Evolutionary conservation across 2,797 vertebrate species (phyloP).

Genomic region (Rhodeus uyekii): DNA sequence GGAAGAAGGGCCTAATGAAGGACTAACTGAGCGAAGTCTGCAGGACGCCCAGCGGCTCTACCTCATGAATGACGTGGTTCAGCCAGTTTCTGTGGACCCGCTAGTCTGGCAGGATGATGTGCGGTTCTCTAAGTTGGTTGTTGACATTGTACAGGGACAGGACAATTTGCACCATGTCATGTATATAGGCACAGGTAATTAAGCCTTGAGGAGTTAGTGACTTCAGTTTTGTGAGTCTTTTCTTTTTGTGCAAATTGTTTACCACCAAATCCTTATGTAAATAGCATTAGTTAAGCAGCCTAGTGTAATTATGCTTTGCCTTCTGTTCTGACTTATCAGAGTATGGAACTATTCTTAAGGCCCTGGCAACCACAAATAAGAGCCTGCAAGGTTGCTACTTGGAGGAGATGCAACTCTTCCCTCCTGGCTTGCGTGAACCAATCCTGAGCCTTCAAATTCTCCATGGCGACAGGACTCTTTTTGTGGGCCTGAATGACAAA

Average conservation of each 20-base stretch:
- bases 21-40: slow-evolving; percentile 93
- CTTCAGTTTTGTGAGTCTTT: background rate
- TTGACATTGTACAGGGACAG: slow-evolving; percentile 96
- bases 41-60: slow-evolving; percentile 95
- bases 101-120: slow-evolving; percentile 94
- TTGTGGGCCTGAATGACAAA: slow-evolving; percentile 88
- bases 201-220: slow-evolving; percentile 1
- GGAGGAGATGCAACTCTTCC: slow-evolving; percentile 95
- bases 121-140: slow-evolving; percentile 92
- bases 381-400: slow-evolving; percentile 94
- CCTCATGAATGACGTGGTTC: slow-evolving; percentile 97
- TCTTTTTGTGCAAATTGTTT: background rate
- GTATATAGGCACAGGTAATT: slow-evolving; percentile 94
- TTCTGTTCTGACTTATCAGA: slow-evolving; percentile 72
- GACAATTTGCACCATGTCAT: slow-evolving; percentile 96
- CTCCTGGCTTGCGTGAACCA: slow-evolving; percentile 81
- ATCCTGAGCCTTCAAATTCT: slow-evolving; percentile 94
- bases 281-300: background rate
- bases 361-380: slow-evolving; percentile 89
- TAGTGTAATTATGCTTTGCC: background rate
- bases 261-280: slow-evolving; percentile 14
- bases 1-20: slow-evolving; percentile 90
- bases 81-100: slow-evolving; percentile 91
- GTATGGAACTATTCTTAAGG: slow-evolving; percentile 94
- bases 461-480: slow-evolving; percentile 91